Evolutionary conservation across 2,888 invertebrate genomes (phyloP).

Genomic region (Tuta absoluta): DNA sequence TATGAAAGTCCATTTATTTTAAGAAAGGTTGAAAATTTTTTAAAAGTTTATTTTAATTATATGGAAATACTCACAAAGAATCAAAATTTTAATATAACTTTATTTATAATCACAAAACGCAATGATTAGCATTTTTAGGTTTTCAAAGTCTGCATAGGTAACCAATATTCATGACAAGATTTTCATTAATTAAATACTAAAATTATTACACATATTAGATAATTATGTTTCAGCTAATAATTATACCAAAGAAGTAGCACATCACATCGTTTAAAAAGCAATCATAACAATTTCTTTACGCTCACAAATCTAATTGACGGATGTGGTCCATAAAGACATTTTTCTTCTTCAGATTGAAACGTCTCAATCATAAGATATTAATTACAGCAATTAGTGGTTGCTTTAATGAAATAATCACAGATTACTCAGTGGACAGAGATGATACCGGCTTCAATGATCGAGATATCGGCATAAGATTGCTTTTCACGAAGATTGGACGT

Average conservation of each 20-base stretch:
- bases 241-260: neutral
- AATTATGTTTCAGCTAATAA: neutral
- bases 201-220: no score
- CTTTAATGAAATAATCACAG: slow-evolving; percentile 31
- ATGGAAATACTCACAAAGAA: no score
- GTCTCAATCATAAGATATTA: slow-evolving; percentile 24
- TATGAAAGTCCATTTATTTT: neutral
- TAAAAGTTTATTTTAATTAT: no score
- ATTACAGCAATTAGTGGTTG: slow-evolving; percentile 26
- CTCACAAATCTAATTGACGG: slow-evolving; percentile 27
- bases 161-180: no score
- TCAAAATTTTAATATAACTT: no score
- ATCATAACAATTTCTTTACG: neutral
- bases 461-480: slow-evolving; percentile 14
- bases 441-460: slow-evolving; percentile 25
- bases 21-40: no score
- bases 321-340: slow-evolving; percentile 21
- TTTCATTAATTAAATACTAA: no score
- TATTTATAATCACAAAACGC: no score
- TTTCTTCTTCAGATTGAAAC: slow-evolving; percentile 16
- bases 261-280: neutral
- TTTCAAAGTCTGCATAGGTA: no score
- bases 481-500: slow-evolving; percentile 23
- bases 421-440: slow-evolving; percentile 25
- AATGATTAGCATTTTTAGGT: no score